These are phyloP conservation scores for Gymnobelideus leadbeateri DNA, from an alignment of 2,113 vertebrate genomes.

Conservation along the genomic window DNA sequence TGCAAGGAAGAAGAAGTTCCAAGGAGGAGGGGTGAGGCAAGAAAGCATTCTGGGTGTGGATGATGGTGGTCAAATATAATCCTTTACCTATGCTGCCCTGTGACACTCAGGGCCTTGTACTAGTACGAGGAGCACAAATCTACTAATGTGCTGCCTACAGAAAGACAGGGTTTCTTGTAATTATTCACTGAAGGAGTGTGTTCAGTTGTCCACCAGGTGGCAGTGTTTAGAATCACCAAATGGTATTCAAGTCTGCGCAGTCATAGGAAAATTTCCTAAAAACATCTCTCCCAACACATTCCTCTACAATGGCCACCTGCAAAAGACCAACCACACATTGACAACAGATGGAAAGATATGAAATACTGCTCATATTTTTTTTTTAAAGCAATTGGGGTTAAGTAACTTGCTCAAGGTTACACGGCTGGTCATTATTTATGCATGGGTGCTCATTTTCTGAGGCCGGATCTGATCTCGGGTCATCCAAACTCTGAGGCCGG, in stretches of 20 bases:
- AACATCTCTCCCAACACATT: not conserved
- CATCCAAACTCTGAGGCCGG: too few species aligned
- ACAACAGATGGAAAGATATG: not conserved
- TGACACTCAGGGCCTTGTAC: not conserved
- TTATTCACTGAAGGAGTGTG: not conserved
- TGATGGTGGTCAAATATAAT: not conserved
- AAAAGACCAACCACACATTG: not conserved
- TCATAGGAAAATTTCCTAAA: not conserved
- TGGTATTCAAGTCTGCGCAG: not conserved
- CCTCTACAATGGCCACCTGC: not conserved
- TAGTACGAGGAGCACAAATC: not conserved
- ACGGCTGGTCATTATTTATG: too few species aligned
- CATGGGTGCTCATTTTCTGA: too few species aligned
- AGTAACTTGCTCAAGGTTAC: too few species aligned
- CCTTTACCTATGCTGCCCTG: not conserved
- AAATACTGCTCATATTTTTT: not conserved
- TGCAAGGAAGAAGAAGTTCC: not conserved
- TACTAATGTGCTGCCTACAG: not conserved
- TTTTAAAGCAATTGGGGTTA: too few species aligned
- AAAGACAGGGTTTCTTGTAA: not conserved
- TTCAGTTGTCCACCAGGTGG: not conserved
- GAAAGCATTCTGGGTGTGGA: not conserved
- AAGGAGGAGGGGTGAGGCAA: not conserved
- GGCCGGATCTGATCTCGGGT: too few species aligned
- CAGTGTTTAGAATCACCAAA: not conserved